Percentiles rank a stretch among this genome's conserved stretches.
These are phyloP conservation scores for Synergus itoensis DNA, from an alignment of 2,888 invertebrate species.

Conservation along the genomic window DNA sequence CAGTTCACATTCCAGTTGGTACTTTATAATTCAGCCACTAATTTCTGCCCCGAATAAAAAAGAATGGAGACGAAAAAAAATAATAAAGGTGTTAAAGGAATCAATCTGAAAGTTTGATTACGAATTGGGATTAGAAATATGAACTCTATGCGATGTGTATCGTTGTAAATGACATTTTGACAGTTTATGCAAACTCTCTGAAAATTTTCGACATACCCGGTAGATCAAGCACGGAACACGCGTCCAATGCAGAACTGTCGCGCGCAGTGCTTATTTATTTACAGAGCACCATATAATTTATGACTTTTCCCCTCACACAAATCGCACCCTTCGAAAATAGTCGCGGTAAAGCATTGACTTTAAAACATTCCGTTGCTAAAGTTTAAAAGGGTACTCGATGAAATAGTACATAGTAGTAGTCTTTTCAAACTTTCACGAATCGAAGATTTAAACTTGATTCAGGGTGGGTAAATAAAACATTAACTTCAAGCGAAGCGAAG, in stretches of 20 bases:
- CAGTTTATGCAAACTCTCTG: slow-evolving; percentile 12
- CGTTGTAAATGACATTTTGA: slow-evolving; percentile 10
- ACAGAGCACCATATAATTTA: slow-evolving; percentile 51
- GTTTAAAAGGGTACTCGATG: slow-evolving; percentile 16
- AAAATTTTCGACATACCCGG: slow-evolving; percentile 22
- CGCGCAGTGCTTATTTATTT: slow-evolving; percentile 56
- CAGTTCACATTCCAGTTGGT: not conserved
- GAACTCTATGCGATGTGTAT: not conserved
- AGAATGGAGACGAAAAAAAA: too few relatives aligned
- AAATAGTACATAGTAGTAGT: slow-evolving; percentile 22
- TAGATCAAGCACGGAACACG: not conserved
- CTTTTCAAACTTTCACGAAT: slow-evolving; percentile 39
- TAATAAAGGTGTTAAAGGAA: too few relatives aligned
- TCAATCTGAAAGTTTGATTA: too few relatives aligned
- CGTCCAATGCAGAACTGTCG: slow-evolving; percentile 47
- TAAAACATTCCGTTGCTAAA: slow-evolving; percentile 20
- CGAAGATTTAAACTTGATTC: slow-evolving; percentile 27
- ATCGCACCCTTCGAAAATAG: slow-evolving; percentile 49
- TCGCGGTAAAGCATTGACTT: slow-evolving; percentile 31
- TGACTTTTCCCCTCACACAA: slow-evolving; percentile 49
- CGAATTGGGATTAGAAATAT: too few relatives aligned
- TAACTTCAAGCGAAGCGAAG: not conserved
- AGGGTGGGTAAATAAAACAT: slow-evolving; percentile 17
- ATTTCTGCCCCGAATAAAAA: too few relatives aligned
- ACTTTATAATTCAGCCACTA: too few relatives aligned